Evolutionary conservation across 2,888 invertebrate genomes (phyloP).

Genomic region (Tetramorium bicarinatum): DNA sequence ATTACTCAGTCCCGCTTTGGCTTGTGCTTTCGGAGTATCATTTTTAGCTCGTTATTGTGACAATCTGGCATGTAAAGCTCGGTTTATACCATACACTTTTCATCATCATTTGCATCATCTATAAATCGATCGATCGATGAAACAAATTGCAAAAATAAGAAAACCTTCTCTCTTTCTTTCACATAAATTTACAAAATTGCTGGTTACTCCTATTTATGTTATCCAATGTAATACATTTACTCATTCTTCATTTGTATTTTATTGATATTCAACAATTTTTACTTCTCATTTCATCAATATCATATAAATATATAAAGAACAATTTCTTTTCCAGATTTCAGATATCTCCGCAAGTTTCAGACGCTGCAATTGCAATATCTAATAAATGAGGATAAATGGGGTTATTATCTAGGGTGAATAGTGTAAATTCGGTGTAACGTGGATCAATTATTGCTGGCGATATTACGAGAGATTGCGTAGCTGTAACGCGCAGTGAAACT

Average conservation of each 20-base stretch:
- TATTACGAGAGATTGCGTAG: slow-evolving; percentile 46
- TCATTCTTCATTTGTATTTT: background rate
- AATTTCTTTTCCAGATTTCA: background rate
- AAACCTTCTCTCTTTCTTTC: background rate
- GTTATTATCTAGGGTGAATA: slow-evolving; percentile 17
- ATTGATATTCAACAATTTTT: background rate
- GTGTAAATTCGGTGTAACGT: slow-evolving; percentile 34
- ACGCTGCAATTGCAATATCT: background rate
- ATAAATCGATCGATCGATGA: slow-evolving; percentile 22
- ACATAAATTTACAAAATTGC: background rate
- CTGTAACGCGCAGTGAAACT: slow-evolving; percentile 37
- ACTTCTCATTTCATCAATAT: background rate
- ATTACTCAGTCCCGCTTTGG: slow-evolving; percentile 29
- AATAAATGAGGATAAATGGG: slow-evolving; percentile 2
- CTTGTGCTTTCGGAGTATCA: slow-evolving; percentile 32
- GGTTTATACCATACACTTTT: slow-evolving; percentile 22
- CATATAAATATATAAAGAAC: background rate
- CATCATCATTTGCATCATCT: slow-evolving; percentile 5
- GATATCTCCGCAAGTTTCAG: background rate
- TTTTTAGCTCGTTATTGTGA: slow-evolving; percentile 48
- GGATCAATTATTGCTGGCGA: slow-evolving; percentile 44
- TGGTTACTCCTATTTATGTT: background rate
- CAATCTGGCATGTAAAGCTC: slow-evolving; percentile 23
- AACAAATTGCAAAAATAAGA: background rate
- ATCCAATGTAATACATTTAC: background rate